Evolutionary conservation across 2,797 vertebrate genomes (phyloP), one percentile per base, ranked within the genome.

Genomic region (Catostomus latipinnis): DNA sequence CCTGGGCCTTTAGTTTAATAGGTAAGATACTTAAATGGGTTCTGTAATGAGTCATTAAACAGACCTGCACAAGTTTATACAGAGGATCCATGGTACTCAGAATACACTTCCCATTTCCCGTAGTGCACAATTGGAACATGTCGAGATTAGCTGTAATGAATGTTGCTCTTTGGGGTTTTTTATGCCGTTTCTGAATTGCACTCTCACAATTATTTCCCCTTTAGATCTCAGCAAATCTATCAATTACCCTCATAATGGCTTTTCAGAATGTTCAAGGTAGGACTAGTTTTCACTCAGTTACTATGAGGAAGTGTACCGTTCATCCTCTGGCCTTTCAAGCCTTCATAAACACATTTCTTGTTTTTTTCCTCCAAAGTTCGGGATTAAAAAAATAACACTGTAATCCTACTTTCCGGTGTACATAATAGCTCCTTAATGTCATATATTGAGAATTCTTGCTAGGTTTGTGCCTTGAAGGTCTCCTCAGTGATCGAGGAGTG

Each of bases 371-470:
- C 54, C 49, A 52, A 73, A 57, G 66, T 54, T 13, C 50, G 14
- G 6, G 52, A 66, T 61, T 72, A 67, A 70, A 78, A 61, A 72
- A 70, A 58, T 9, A 43, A 43, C 62, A 72, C 60, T 45, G 16
- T 78, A 69, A 75, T 53, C 75, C 52, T 34, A 61, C 74, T 50
- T 68, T 80, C 43, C 6, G 63, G 34, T 67, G 12, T 73, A 34
- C 57, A 52, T 81, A 77, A 75, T 60, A 79, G 56, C 71, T 74
- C 18, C 61, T 61, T 75, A 83, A 79, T 76, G 49, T 83, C 50
- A 67, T 81, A 66, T 76, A 66, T 69, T 73, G 53, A 72, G 58
- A 74, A 48, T 75, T 78, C 45, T 81, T 71, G 16, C 57, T 22
- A 56, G 61, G 53, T 74, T 66, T 77, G 22, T 68, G 56, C 67